Evolutionary conservation across 2,888 invertebrate genomes (phyloP).

Genomic region (Leptothorax acervorum): DNA sequence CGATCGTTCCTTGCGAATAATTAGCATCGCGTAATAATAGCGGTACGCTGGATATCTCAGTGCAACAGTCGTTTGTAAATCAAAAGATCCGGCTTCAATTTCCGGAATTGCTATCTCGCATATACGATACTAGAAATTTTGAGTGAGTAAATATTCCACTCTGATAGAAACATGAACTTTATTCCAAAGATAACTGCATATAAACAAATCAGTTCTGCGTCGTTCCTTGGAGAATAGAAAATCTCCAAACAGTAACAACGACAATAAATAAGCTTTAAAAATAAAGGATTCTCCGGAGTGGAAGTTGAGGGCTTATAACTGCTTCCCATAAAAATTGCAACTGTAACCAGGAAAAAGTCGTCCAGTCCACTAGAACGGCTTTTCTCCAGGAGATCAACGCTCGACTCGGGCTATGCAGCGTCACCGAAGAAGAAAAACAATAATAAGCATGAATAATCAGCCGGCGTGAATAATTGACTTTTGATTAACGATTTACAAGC

Average conservation of each 20-base stretch:
- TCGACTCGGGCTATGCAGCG: background rate
- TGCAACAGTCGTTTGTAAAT: background rate
- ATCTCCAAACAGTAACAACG: background rate
- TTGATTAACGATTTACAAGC: background rate
- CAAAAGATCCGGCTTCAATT: background rate
- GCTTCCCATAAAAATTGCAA: slow-evolving; percentile 4
- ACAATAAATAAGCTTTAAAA: slow-evolving; percentile 1
- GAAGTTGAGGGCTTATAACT: background rate
- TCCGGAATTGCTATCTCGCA: background rate
- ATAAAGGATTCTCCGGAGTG: background rate
- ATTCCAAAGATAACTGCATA: background rate
- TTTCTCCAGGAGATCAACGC: background rate
- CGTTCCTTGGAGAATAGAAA: background rate
- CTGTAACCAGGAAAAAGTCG: background rate
- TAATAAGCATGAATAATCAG: background rate
- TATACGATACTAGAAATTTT: background rate
- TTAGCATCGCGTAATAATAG: background rate
- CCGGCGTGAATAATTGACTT: background rate
- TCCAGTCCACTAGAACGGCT: background rate
- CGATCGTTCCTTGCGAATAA: background rate
- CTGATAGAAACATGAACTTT: background rate
- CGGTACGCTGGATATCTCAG: background rate
- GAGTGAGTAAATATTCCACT: background rate
- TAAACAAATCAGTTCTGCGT: background rate
- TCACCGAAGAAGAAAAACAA: background rate